Conservation (phyloP, 2,797 vertebrate genomes). For the Phataginus tricuspis region DNA sequence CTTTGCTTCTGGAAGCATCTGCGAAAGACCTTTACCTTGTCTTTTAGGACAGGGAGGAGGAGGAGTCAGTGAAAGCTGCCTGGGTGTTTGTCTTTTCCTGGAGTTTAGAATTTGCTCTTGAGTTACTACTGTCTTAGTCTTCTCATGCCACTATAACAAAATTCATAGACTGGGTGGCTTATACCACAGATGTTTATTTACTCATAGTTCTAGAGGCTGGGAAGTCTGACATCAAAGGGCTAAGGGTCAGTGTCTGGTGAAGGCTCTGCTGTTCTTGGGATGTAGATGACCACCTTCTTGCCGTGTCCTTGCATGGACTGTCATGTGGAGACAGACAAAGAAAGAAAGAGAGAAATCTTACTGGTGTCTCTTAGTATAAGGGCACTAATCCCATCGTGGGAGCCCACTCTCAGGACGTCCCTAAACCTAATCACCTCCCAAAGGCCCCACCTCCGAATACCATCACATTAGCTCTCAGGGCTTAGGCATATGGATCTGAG, state of each 20-base stretch:
- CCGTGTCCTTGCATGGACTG: background rate
- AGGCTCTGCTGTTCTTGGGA: background rate
- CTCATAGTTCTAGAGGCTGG: background rate
- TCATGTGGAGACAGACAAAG: background rate
- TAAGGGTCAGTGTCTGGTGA: background rate
- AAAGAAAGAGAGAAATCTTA: background rate
- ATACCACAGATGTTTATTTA: background rate
- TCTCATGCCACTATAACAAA: background rate
- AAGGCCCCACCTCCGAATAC: background rate
- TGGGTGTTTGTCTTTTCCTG: constrained; percentile 1
- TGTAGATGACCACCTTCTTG: background rate
- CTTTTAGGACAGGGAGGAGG: background rate
- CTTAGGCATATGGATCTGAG: background rate
- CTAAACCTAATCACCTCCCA: background rate
- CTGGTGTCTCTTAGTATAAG: background rate
- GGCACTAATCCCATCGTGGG: background rate
- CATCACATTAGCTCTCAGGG: background rate
- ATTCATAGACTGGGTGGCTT: background rate
- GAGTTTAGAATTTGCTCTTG: background rate
- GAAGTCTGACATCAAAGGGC: background rate
- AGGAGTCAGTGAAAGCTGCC: background rate
- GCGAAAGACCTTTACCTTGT: background rate
- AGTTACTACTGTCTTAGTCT: background rate
- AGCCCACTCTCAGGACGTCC: background rate
- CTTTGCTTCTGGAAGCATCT: background rate